Evolutionary conservation across 2,888 invertebrate genomes (phyloP), one percentile per base, ranked within the genome.

Genomic region (Ormyrus pomaceus): DNA sequence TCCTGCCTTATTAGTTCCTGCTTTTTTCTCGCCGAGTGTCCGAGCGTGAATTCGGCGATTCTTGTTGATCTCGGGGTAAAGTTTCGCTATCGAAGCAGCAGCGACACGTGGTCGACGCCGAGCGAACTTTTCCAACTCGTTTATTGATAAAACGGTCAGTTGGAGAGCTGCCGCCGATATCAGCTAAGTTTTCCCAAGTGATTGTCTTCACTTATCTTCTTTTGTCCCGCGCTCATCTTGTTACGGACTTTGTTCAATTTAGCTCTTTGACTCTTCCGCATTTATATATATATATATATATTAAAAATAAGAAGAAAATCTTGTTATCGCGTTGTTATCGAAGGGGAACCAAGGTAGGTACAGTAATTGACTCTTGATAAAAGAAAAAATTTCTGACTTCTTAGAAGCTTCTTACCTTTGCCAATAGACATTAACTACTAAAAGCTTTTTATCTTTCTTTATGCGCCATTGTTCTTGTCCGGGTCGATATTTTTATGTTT

Each of bases 381-480:
- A 34, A 34, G 34, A 34, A 34, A 34, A 34, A 34, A 34, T 34
- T 34, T 34, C 34, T 4, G 55, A 55, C 53, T 59, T 72, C 61
- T 62, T 11, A 45, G 66, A 75, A 59, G 9, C 5, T 45, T 50
- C 8, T 45, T 10, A 13, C 59, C 45, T 50, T 68, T 13, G 46
- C 68, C 69, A 69, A 77, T 70, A 66, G 69, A 46, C 48, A 50
- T 70, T 70, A 62, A 45, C 75, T 73, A 69, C 79, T 72, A 70
- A 34, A 34, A 34, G 69, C 68, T 64, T 75, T 71, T 56, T 70
- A 61, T 79, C 76, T 66, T 65, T 61, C 78, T 75, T 76, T 73
- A 80, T 71, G 69, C 65, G 65, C 46, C 55, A 74, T 64, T 70
- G 73, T 70, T 59, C 61, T 45, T 59, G 9, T 11, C 11, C 59